These are phyloP conservation scores for Formicarius rufipectus DNA, from an alignment of 2,113 vertebrate genomes.

Conservation along the genomic window DNA sequence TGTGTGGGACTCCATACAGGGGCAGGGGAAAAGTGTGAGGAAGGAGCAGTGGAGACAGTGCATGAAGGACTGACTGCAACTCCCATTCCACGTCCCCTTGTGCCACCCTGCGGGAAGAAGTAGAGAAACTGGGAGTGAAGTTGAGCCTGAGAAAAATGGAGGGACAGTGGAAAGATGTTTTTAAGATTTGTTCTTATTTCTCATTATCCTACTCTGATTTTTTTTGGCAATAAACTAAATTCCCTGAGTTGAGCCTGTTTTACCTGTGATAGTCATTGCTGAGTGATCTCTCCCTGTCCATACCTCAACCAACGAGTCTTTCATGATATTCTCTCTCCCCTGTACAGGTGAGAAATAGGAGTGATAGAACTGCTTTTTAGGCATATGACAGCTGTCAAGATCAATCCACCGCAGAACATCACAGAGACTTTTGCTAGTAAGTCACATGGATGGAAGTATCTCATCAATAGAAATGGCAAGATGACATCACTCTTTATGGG, in stretches of 20 bases:
- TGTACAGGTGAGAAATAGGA: neutral
- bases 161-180: neutral
- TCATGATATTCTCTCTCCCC: neutral
- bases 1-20: neutral
- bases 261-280: neutral
- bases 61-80: neutral
- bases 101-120: neutral
- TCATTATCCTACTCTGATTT: neutral
- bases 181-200: neutral
- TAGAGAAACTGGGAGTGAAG: neutral
- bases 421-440: neutral
- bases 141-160: neutral
- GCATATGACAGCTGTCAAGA: neutral
- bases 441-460: neutral
- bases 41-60: neutral
- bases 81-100: accelerated
- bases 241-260: neutral
- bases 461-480: neutral
- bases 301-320: neutral
- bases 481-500: neutral
- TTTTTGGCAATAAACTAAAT: neutral
- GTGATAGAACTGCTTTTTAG: neutral
- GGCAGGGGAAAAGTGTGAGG: neutral
- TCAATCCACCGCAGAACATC: neutral
- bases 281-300: neutral